A percentile compares a stretch with the other conserved stretches of the same genome.
These are phyloP conservation scores for Pollenia labialis DNA, from an alignment of 2,888 invertebrate species.

Conservation along the genomic window DNA sequence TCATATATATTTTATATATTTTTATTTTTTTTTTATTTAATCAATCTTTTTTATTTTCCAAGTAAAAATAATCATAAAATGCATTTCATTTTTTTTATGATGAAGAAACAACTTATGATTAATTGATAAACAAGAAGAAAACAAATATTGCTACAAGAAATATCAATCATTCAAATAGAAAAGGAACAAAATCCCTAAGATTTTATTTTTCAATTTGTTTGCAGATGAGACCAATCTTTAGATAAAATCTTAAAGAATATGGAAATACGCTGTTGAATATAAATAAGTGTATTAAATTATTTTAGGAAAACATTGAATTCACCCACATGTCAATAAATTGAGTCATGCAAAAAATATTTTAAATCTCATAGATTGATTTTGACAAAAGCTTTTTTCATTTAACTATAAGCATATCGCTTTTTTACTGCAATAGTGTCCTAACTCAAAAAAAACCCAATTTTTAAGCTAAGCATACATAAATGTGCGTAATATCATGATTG, in stretches of 20 bases:
- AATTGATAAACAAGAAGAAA: constrained; percentile 47
- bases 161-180: constrained; percentile 51
- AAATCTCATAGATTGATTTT: not conserved
- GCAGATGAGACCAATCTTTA: constrained; percentile 56
- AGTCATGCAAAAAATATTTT: not conserved
- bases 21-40: not conserved
- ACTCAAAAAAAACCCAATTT: not conserved
- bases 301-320: too few relatives aligned
- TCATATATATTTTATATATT: too few relatives aligned
- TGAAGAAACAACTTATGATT: constrained; percentile 47
- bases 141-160: constrained; percentile 1
- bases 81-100: not conserved
- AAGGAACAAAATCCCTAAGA: constrained; percentile 14
- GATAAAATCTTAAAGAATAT: not conserved
- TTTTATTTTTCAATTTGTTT: constrained; percentile 19
- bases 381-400: not conserved
- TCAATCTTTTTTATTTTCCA: constrained; percentile 15
- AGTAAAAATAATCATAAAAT: constrained; percentile 18
- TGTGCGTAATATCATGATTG: too few relatives aligned
- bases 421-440: too few relatives aligned
- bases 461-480: too few relatives aligned
- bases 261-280: constrained; percentile 10
- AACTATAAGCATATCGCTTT: too few relatives aligned
- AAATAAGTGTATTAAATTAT: too few relatives aligned
- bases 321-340: not conserved